phyloP scores from a whole-genome alignment of 2,113 vertebrate genomes.

The Tilapia sparmanii region DNA sequence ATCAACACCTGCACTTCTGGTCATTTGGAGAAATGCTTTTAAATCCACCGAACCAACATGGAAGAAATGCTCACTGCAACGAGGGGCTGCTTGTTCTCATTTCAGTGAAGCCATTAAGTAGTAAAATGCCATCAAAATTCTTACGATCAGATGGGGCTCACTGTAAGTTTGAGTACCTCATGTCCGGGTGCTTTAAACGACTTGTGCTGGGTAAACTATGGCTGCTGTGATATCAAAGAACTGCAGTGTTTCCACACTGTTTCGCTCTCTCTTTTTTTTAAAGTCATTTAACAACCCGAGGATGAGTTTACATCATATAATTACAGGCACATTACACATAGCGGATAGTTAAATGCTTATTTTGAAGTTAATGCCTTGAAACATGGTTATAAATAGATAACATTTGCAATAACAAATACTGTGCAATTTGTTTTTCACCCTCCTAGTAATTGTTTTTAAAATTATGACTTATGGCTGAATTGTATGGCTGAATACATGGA shows the following conservation, averaged over 20 bases:
- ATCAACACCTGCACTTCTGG: neutral
- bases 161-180: neutral
- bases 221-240: neutral
- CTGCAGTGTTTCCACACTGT: neutral
- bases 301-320: neutral
- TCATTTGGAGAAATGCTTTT: neutral
- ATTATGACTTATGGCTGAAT: neutral
- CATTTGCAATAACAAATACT: neutral
- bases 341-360: neutral
- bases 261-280: neutral
- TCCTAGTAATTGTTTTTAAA: neutral
- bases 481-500: neutral
- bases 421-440: neutral
- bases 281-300: neutral
- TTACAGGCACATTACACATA: neutral
- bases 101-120: neutral
- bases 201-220: neutral
- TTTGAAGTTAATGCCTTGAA: neutral
- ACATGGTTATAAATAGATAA: neutral
- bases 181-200: neutral
- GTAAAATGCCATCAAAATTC: neutral
- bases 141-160: neutral
- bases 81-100: neutral
- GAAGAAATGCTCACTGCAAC: neutral
- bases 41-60: neutral